A percentile compares a stretch with the other conserved stretches of the same genome.
These are phyloP conservation scores for Bagarius yarrelli DNA, from an alignment of 2,113 vertebrate genomes.

Conservation along the genomic window DNA sequence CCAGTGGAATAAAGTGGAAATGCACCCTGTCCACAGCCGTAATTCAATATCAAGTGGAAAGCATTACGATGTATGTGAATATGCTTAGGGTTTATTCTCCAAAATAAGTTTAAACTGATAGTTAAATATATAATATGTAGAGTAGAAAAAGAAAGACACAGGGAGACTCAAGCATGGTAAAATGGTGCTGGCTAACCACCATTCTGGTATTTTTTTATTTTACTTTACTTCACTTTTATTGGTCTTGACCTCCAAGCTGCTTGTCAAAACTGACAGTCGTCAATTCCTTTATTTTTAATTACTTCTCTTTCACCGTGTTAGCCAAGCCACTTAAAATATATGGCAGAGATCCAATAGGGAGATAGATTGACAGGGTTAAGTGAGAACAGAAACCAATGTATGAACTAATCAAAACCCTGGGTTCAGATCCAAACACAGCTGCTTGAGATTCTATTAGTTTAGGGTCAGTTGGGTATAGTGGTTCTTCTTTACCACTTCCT, in stretches of 20 bases:
- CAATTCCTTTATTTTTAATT: background rate
- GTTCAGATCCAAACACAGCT: slow-evolving; percentile 46
- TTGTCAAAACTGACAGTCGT: background rate
- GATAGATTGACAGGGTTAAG: slow-evolving; percentile 13
- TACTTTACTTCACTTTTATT: background rate
- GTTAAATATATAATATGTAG: background rate
- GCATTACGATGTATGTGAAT: too few species aligned
- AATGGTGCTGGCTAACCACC: background rate
- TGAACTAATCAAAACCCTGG: slow-evolving; percentile 36
- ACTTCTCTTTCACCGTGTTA: background rate
- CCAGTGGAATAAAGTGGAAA: too few species aligned
- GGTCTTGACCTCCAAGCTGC: background rate
- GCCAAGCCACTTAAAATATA: background rate
- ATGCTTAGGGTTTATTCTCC: background rate
- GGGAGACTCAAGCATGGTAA: background rate
- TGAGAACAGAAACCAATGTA: slow-evolving; percentile 36
- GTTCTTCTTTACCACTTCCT: slow-evolving; percentile 21
- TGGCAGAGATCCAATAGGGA: background rate
- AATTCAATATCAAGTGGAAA: too few species aligned
- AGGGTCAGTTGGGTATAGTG: slow-evolving; percentile 23
- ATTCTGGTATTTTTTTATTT: background rate
- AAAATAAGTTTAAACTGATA: background rate
- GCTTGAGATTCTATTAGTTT: slow-evolving; percentile 25
- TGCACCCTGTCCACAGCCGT: too few species aligned
- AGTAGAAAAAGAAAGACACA: background rate